Base-by-base conservation (phyloP, 2,113 vertebrate species). In the Numenius arquata region DNA sequence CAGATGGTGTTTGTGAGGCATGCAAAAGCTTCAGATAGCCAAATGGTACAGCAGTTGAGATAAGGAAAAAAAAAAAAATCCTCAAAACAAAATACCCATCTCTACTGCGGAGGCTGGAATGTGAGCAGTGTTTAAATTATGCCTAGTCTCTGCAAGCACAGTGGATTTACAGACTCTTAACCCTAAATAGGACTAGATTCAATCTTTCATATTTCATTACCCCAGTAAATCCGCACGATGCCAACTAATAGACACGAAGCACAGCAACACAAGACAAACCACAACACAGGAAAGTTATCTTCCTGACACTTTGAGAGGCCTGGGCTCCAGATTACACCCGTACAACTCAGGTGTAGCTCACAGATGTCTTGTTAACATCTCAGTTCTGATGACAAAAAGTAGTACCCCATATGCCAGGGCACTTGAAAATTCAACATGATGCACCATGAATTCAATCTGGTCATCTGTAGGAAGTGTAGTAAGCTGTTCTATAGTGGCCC, bases 1-100 rank as follows among this genome's bases (percentile, higher is more conserved):
- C 97, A 97, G 97, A 98, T 98, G 97, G 96, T 97, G 95, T 97
- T 97, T 97, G 85, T 45, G 84, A 97, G 92, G 95, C 97, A 90
- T 90, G 79, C 86, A 94, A 96, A 96, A 96, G 90, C 94, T 95
- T 95, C 96, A 95, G 79, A 97, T 97, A 97, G 93, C 95, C 97
- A 97, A 98, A 97, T 97, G 95, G 92, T 91, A 74, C 75, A 93
- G 96, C 89, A 79, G 26, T 97, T 65, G 93, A 97, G 89, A 97
- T 94, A 97, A 97, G 91, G 85, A 95, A 90, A 88, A 90, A 95
- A 90, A 88, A 84, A 95, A 96, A 96, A 96, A 94, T 80, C 85
- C 94, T 88, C 85, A 93, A 96, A 86, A 96, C 89, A 95, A 97
- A 98, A 92, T 93, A 91, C 40, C 83, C 92, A 91, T 88, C 90